Conservation (phyloP, 2,797 vertebrate species). For the Danio aesculapii region DNA sequence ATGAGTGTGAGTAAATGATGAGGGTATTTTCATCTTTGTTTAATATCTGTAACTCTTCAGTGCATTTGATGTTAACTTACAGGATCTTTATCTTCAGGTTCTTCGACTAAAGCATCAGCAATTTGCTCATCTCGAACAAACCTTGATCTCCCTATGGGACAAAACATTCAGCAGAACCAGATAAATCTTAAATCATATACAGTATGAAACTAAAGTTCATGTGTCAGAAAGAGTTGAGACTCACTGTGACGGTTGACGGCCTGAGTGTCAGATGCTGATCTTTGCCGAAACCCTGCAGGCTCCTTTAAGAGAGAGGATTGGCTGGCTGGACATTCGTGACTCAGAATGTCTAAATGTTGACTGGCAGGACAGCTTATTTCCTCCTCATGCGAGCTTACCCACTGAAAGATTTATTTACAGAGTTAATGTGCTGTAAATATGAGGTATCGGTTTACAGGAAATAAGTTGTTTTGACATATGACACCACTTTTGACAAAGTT, state of each 20-base stretch:
- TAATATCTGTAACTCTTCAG: not conserved
- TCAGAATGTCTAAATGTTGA: constrained; percentile 13
- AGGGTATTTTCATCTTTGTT: not conserved
- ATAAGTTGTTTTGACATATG: constrained; percentile 1
- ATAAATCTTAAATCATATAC: not conserved
- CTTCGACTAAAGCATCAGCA: constrained; percentile 44
- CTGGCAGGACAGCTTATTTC: not conserved
- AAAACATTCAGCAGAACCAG: not conserved
- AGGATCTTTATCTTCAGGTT: constrained; percentile 36
- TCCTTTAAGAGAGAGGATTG: constrained; percentile 25
- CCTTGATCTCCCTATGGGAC: constrained; percentile 45
- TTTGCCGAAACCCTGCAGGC: constrained; percentile 67
- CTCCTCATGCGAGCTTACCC: constrained; percentile 19
- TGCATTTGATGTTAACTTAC: constrained; percentile 29
- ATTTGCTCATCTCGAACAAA: constrained; percentile 12
- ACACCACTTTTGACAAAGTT: not conserved
- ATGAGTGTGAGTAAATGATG: not conserved
- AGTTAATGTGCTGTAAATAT: not conserved
- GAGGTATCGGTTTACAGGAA: constrained; percentile 14
- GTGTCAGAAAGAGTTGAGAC: constrained; percentile 9
- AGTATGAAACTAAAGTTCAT: not conserved
- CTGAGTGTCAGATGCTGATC: constrained; percentile 81
- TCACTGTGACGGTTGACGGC: constrained; percentile 66
- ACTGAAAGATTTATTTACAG: constrained; percentile 10
- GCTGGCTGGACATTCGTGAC: not conserved